phyloP scores from a whole-genome alignment of 2,888 invertebrate genomes.

The Drosophila algonquin region DNA sequence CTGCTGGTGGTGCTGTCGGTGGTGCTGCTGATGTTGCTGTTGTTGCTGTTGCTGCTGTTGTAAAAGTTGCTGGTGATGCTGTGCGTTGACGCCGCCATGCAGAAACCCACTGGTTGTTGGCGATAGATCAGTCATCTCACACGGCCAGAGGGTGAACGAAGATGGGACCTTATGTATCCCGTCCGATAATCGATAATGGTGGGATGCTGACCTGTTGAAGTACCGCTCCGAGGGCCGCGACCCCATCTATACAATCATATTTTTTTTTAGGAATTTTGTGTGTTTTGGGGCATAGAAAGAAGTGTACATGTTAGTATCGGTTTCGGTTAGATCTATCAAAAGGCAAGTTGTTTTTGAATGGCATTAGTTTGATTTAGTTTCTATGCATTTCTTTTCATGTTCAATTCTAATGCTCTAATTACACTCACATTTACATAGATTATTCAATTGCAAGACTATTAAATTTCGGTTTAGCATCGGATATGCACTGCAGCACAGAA shows the following conservation, averaged over 20 bases:
- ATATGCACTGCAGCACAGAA: constrained; percentile 1
- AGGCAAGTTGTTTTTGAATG: constrained; percentile 27
- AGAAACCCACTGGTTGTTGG: constrained; percentile 83
- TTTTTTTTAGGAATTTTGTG: constrained; percentile 5
- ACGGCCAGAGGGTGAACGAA: constrained; percentile 95
- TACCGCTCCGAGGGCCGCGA: constrained; percentile 87
- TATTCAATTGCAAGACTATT: constrained; percentile 43
- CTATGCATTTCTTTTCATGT: constrained; percentile 56
- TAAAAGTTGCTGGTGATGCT: constrained; percentile 69
- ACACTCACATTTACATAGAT: constrained; percentile 50
- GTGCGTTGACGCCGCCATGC: constrained; percentile 69
- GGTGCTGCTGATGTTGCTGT: constrained; percentile 63
- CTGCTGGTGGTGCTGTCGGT: constrained; percentile 57
- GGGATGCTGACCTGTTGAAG: constrained; percentile 84
- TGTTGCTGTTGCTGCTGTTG: constrained; percentile 65
- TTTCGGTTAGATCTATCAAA: constrained; percentile 8
- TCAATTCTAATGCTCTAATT: constrained; percentile 56
- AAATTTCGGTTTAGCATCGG: constrained; percentile 19
- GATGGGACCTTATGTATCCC: constrained; percentile 93
- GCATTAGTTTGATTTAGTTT: constrained; percentile 50
- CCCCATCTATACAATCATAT: constrained; percentile 88
- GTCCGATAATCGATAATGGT: constrained; percentile 84
- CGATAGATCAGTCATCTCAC: constrained; percentile 91
- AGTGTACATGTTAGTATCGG: constrained; percentile 32
- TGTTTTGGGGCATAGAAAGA: constrained; percentile 41